Evolutionary conservation across 1,140 invertebrate species (phyloP).

Genomic region (Ectropis grisescens): DNA sequence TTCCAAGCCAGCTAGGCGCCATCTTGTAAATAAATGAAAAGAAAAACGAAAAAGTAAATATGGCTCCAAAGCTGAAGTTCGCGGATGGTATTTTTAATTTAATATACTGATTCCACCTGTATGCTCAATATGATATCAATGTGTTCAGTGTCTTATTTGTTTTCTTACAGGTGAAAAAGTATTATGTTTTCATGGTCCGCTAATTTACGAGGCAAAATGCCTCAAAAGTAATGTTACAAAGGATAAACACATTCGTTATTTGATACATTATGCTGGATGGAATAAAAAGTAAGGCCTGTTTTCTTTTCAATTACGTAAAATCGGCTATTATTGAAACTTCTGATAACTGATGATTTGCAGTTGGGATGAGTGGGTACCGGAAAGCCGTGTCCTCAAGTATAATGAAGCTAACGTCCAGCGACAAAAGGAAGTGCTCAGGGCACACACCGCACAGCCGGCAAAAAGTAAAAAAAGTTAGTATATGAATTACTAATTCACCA

Average conservation of each 20-base stretch:
- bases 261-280: conserved; percentile 98
- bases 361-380: conserved; percentile 99
- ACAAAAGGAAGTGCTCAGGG: conserved; percentile 89
- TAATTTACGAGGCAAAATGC: conserved; percentile 97
- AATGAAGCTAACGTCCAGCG: conserved; percentile 92
- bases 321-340: background rate
- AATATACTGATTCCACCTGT: no score
- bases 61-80: conserved; percentile 74
- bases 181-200: conserved; percentile 94
- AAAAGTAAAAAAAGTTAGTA: conserved; percentile 74
- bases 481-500: background rate
- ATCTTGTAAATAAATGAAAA: no score
- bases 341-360: conserved; percentile 70
- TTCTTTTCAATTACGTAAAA: background rate
- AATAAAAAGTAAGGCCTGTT: conserved; percentile 92
- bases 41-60: conserved; percentile 13
- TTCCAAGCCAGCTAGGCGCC: no score
- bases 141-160: no score
- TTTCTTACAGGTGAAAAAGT: conserved; percentile 88
- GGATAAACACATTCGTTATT: conserved; percentile 90
- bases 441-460: conserved; percentile 80
- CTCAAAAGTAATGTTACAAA: conserved; percentile 85
- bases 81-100: conserved; percentile 69
- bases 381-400: conserved; percentile 91
- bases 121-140: no score